Percentiles rank a stretch among this genome's conserved stretches.
phyloP scores from a whole-genome alignment of 2,113 vertebrate species.

The Actinemys pallida region DNA sequence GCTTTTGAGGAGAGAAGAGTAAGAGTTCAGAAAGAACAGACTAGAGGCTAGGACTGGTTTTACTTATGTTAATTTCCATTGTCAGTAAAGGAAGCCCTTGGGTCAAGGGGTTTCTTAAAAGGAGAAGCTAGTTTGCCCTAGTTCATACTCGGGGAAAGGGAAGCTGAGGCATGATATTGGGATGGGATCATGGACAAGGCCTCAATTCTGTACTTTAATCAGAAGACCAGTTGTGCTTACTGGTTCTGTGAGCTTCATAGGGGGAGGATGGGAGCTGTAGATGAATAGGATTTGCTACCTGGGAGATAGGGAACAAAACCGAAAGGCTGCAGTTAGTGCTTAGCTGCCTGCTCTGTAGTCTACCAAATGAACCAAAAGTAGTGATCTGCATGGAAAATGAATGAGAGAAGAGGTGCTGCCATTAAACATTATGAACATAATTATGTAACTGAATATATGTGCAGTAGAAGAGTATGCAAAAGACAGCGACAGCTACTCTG shows the following conservation, averaged over 20 bases:
- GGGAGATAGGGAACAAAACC: background rate
- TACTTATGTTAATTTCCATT: background rate
- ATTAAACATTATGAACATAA: background rate
- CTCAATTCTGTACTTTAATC: background rate
- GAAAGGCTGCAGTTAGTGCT: background rate
- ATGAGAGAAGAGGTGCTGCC: background rate
- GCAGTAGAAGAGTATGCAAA: background rate
- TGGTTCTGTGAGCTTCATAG: rapidly evolving
- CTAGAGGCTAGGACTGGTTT: background rate
- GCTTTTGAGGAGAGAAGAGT: background rate
- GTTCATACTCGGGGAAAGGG: background rate
- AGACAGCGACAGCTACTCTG: background rate
- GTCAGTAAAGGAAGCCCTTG: background rate
- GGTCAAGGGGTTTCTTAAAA: background rate
- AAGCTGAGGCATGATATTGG: background rate
- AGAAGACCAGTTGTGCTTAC: rapidly evolving
- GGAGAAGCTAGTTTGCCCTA: background rate
- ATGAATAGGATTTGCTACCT: background rate
- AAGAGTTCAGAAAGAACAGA: background rate
- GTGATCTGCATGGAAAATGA: background rate
- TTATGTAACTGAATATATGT: background rate
- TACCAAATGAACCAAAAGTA: background rate
- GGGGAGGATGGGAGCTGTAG: rapidly evolving
- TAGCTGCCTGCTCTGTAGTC: background rate
- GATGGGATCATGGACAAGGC: background rate